phyloP scores from a whole-genome alignment of 2,888 invertebrate species.

The Hedya salicella region DNA sequence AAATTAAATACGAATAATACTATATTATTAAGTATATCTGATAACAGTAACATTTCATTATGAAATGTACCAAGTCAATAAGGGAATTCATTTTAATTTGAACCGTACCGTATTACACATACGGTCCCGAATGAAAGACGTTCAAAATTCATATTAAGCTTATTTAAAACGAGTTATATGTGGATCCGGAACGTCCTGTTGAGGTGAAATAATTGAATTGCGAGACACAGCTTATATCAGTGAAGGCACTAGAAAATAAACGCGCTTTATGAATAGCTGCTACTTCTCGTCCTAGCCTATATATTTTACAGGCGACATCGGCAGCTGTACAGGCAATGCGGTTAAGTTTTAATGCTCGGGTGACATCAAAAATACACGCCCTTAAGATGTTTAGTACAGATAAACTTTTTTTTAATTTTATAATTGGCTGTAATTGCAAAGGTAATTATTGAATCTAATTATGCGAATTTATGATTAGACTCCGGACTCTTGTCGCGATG shows the following conservation, averaged over 20 bases:
- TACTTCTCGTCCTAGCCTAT: too few species aligned
- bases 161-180: constrained; percentile 9
- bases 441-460: too few species aligned
- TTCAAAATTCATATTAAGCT: neutral
- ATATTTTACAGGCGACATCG: too few species aligned
- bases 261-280: neutral
- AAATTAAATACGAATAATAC: constrained; percentile 5
- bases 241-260: neutral
- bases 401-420: too few species aligned
- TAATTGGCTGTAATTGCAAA: too few species aligned
- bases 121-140: neutral
- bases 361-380: too few species aligned
- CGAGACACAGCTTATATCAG: constrained; percentile 14
- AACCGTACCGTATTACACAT: neutral
- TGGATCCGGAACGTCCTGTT: constrained; percentile 46
- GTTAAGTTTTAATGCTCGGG: too few species aligned
- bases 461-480: too few species aligned
- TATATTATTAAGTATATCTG: constrained; percentile 17
- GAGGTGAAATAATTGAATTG: constrained; percentile 50
- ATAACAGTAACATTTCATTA: constrained; percentile 12
- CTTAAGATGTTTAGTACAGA: too few species aligned
- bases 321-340: too few species aligned
- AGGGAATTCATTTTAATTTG: neutral
- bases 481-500: too few species aligned
- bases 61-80: neutral